Evolutionary conservation across 2,113 vertebrate genomes (phyloP).

Genomic region (Pithys albifrons): DNA sequence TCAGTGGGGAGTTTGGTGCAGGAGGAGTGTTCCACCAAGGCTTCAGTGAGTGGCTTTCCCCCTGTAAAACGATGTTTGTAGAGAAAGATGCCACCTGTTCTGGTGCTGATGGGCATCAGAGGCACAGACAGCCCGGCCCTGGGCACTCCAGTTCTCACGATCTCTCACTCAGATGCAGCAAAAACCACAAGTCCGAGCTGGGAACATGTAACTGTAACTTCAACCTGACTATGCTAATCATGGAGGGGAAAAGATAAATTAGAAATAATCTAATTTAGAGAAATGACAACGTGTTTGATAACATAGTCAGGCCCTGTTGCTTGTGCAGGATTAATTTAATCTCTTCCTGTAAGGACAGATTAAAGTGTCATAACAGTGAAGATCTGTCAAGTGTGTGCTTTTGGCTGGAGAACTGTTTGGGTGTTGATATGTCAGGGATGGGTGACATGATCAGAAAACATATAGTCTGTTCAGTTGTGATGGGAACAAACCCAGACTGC

Average conservation of each 20-base stretch:
- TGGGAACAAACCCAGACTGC: not conserved
- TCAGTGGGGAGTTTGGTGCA: not conserved
- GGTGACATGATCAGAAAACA: not conserved
- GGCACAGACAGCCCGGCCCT: not conserved
- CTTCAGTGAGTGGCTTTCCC: not conserved
- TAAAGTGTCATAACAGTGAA: not conserved
- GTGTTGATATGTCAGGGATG: not conserved
- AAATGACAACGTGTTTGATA: not conserved
- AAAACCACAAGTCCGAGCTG: not conserved
- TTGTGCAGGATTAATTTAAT: not conserved
- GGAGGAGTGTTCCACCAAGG: not conserved
- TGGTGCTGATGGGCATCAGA: not conserved
- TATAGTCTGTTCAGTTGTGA: not conserved
- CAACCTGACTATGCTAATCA: not conserved
- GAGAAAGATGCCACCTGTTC: not conserved
- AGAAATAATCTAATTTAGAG: not conserved
- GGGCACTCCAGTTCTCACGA: not conserved
- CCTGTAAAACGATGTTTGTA: not conserved
- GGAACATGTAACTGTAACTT: not conserved
- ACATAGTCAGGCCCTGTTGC: not conserved
- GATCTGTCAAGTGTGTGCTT: not conserved
- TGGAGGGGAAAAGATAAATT: not conserved
- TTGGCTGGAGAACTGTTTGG: slow-evolving; percentile 23
- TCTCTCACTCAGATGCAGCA: not conserved
- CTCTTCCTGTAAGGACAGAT: not conserved